Base-by-base conservation (phyloP, 1,140 invertebrate genomes). In the Micrasema longulum region DNA sequence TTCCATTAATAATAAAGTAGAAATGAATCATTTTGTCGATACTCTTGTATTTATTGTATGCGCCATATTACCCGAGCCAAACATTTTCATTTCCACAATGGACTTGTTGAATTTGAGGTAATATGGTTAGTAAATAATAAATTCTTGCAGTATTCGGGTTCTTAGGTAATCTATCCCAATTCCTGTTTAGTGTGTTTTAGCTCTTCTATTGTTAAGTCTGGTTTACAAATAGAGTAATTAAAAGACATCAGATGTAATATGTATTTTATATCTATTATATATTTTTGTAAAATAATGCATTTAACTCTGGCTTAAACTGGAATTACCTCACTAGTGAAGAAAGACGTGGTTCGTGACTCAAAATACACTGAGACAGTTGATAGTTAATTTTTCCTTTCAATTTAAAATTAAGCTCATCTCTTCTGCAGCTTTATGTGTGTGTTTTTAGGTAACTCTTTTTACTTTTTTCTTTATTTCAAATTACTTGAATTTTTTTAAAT, bases 171-270 rank as follows among this genome's bases (percentile, higher is more conserved):
- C 22, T 60, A 60, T 41, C 55, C 36, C 55, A 60, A 41, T 60
- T 60, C 55, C 55, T 38, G 38, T 60, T 60, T 60, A 22, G 55
- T 31, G 55, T 60, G 55, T 38, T 41, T 60, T 60, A 60, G 55
- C 55, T 60, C 18, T 43, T 31, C 16, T 22, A 60, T 41, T 60
- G 16, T 60, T 41, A 38, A 41, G 31, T 60, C 55, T 11, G 55
- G 16, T 60, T 60, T 41, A 18, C 35, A 55, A 55, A 16, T 47
- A 16, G n/a, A 16, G 14, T 31, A 31, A 31, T 47, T 11, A 16
- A n/a, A n/a, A n/a, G 12, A 47, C n/a, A 47, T 14, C 1, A 31
- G 35, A 55, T n/a, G 26, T 55, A 55, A 55, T 16, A 55, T 31
- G 26, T 31, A 31, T 55, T 55, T 55, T 55, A 18, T 48, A 48